Conservation (phyloP, 2,113 vertebrate genomes). For the Myotis yumanensis region DNA sequence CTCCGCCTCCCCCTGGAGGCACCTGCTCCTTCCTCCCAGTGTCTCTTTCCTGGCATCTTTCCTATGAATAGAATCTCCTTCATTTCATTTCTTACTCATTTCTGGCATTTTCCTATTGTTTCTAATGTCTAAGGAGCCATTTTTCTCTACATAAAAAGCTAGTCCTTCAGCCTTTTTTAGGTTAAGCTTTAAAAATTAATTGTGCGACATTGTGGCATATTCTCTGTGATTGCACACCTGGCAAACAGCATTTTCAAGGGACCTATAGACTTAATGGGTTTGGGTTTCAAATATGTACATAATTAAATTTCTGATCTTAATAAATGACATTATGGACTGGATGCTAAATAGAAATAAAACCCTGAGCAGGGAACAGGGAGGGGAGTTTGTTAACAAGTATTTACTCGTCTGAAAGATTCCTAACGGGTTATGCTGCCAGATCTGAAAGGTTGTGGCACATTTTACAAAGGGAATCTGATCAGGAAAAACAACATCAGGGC, state of each 20-base stretch:
- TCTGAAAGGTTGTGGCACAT: neutral
- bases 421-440: neutral
- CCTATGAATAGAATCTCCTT: neutral
- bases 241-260: slow-evolving; percentile 58
- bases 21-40: neutral
- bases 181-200: slow-evolving; percentile 51
- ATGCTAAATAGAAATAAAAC: slow-evolving; percentile 38
- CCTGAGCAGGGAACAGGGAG: neutral
- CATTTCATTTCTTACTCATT: slow-evolving; percentile 8
- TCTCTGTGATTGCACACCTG: slow-evolving; percentile 29
- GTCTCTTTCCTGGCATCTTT: neutral
- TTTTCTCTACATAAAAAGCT: slow-evolving; percentile 31
- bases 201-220: neutral
- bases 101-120: slow-evolving; percentile 2
- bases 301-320: slow-evolving; percentile 62
- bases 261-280: slow-evolving; percentile 12
- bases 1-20: neutral
- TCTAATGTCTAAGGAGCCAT: neutral
- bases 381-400: neutral
- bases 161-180: neutral
- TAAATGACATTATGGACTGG: slow-evolving; percentile 31
- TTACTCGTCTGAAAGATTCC: slow-evolving; percentile 1
- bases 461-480: slow-evolving; percentile 31
- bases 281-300: slow-evolving; percentile 43
- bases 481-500: neutral